Evolutionary conservation across 2,888 invertebrate genomes (phyloP), one percentile per base, ranked within the genome.

Genomic region (Ecdyonurus torrentis): DNA sequence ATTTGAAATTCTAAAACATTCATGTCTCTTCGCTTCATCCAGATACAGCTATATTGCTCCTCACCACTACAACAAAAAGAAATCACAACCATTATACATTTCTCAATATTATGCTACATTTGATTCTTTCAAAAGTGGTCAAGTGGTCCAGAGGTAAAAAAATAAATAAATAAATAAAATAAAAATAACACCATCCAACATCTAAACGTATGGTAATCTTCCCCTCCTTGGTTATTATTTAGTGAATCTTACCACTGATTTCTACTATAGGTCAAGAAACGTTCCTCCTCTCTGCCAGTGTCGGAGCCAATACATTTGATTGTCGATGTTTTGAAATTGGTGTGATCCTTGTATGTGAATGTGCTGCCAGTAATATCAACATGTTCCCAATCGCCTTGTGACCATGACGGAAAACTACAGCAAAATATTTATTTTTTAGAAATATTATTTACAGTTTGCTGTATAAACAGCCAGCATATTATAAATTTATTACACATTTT

Each of bases 361-460:
- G 74, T 75, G 65, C 75, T 75, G 60, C 76, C 75, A 23, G 76
- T 73, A 10, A 81, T 75, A 58, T 73, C 70, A 3, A 80, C 70
- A 22, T 83, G 77, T 71, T 83, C 81, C 83, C 84, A 84, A 63
- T 79, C 73, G 25, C 84, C 84, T 67, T 80, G 77, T 66, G 82
- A 76, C 83, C 83, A 84, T 65, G 79, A 76, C 1, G 84, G 84
- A 70, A 83, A 84, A 65, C 78, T 79, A 66, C n/a, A n/a, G n/a
- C n/a, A n/a, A n/a, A n/a, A n/a, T n/a, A n/a, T n/a, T n/a, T n/a
- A n/a, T n/a, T n/a, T n/a, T n/a, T n/a, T n/a, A n/a, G n/a, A n/a
- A n/a, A n/a, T n/a, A n/a, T n/a, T n/a, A n/a, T n/a, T n/a, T n/a
- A n/a, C n/a, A n/a, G n/a, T n/a, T n/a, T n/a, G n/a, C n/a, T n/a